Evolutionary conservation across 2,888 invertebrate genomes (phyloP).

Genomic region (Fissipunctia ypsillon): DNA sequence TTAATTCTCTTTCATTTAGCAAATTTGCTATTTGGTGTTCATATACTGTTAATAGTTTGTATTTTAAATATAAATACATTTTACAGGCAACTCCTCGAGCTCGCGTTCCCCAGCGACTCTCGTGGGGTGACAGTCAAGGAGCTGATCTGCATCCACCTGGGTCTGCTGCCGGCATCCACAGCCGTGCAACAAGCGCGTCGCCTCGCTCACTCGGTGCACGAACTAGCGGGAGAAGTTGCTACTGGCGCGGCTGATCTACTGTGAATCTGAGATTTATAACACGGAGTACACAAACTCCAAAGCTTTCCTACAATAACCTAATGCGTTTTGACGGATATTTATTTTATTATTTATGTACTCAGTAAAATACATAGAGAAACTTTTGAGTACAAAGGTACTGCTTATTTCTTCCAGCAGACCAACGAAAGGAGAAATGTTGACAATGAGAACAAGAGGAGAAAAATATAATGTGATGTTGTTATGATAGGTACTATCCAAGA

Average conservation of each 20-base stretch:
- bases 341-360: neutral
- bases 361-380: neutral
- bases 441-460: neutral
- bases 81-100: constrained; percentile 82
- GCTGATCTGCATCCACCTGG: constrained; percentile 95
- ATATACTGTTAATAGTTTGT: neutral
- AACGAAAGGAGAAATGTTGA: neutral
- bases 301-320: neutral
- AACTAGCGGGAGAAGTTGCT: constrained; percentile 91
- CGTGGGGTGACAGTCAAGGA: constrained; percentile 89
- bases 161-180: constrained; percentile 94
- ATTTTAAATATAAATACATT: neutral
- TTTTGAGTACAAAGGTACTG: neutral
- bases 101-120: constrained; percentile 83
- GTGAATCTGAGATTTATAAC: constrained; percentile 53
- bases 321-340: neutral
- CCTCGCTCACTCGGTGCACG: constrained; percentile 95
- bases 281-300: neutral
- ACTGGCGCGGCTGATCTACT: constrained; percentile 85
- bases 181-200: constrained; percentile 96
- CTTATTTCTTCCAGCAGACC: neutral
- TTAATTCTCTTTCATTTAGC: neutral
- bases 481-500: no score
- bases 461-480: neutral
- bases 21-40: neutral